Percentiles rank a stretch among this genome's conserved stretches.
Evolutionary conservation across 2,113 vertebrate genomes (phyloP).

Genomic region (Aldabrachelys gigantea): DNA sequence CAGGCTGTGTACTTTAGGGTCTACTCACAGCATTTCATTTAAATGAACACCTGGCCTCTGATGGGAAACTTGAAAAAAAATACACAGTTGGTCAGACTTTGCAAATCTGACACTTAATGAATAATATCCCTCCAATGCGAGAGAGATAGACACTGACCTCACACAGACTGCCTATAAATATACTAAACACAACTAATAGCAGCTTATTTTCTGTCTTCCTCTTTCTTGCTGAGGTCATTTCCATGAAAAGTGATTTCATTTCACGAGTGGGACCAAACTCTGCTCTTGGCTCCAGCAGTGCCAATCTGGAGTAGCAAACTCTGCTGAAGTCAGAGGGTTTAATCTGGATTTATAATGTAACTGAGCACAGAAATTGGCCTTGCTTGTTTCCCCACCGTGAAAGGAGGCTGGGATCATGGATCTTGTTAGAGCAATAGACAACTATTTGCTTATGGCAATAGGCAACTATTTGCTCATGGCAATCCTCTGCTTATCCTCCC

Average conservation of each 20-base stretch:
- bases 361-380: not conserved
- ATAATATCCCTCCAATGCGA: not conserved
- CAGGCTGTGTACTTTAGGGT: not conserved
- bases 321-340: not conserved
- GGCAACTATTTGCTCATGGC: too few relatives aligned
- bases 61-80: not conserved
- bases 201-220: not conserved
- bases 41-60: not conserved
- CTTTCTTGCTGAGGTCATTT: not conserved
- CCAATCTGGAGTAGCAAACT: not conserved
- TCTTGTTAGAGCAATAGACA: too few relatives aligned
- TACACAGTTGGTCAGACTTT: not conserved
- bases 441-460: too few relatives aligned
- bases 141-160: not conserved
- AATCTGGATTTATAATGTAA: not conserved
- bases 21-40: not conserved
- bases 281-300: not conserved
- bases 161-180: not conserved
- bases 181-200: not conserved
- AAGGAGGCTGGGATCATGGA: fast-evolving
- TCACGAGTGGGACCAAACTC: not conserved
- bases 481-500: too few relatives aligned
- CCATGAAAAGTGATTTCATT: not conserved
- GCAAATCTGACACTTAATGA: not conserved
- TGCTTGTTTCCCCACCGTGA: fast-evolving